These are phyloP conservation scores for Anolis carolinensis DNA, from an alignment of 2,113 vertebrate species.

Conservation along the genomic window DNA sequence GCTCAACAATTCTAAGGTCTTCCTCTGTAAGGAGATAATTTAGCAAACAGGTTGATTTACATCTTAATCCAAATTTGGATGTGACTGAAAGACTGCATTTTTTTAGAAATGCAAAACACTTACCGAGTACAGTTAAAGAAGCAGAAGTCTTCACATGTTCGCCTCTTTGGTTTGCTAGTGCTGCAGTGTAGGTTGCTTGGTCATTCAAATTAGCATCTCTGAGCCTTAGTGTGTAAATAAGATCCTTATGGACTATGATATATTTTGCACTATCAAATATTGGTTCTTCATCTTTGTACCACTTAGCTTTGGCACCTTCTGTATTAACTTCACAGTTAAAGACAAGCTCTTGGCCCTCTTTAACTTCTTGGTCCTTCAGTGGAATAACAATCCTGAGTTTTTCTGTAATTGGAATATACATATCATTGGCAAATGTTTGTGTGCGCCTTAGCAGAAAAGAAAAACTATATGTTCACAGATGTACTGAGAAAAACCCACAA, in stretches of 20 bases:
- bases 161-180: constrained; percentile 88
- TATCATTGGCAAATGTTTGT: constrained; percentile 17
- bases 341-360: constrained; percentile 89
- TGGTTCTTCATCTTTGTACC: constrained; percentile 91
- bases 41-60: constrained; percentile 41
- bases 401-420: constrained; percentile 78
- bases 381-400: constrained; percentile 93
- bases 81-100: background rate
- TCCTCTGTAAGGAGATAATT: constrained; percentile 83
- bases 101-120: constrained; percentile 30
- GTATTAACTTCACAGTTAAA: constrained; percentile 96
- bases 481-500: background rate
- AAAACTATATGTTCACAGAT: background rate
- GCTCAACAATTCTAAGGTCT: constrained; percentile 88
- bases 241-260: constrained; percentile 89
- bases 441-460: background rate
- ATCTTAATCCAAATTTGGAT: constrained; percentile 26
- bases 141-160: constrained; percentile 88
- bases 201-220: constrained; percentile 85
- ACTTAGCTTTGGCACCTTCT: constrained; percentile 95
- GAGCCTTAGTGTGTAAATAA: constrained; percentile 92
- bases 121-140: constrained; percentile 85
- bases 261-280: constrained; percentile 96
- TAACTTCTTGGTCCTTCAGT: constrained; percentile 87
- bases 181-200: constrained; percentile 84